Evolutionary conservation across 2,888 invertebrate species (phyloP).

Genomic region (Metopia argyrocephala): DNA sequence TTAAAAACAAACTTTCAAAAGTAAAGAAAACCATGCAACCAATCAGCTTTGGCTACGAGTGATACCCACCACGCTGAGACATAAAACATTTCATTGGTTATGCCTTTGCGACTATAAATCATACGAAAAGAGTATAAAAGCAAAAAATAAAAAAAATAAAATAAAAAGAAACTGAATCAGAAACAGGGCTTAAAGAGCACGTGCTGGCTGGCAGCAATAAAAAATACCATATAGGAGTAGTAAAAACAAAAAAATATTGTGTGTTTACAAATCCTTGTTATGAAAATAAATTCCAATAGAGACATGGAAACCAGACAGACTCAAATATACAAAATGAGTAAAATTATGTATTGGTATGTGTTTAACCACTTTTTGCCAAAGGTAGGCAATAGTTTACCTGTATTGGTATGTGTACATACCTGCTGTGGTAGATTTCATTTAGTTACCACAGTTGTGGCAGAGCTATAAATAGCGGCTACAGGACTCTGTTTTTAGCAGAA

Average conservation of each 20-base stretch:
- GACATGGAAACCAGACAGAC: slow-evolving; percentile 42
- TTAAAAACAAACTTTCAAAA: slow-evolving; percentile 11
- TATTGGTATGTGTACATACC: slow-evolving; percentile 61
- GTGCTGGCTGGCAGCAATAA: slow-evolving; percentile 70
- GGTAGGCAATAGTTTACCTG: slow-evolving; percentile 66
- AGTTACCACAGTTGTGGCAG: slow-evolving; percentile 55
- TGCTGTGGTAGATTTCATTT: slow-evolving; percentile 68
- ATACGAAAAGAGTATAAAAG: slow-evolving; percentile 38
- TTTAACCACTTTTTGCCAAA: slow-evolving; percentile 21
- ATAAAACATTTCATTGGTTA: slow-evolving; percentile 71
- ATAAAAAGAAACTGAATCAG: slow-evolving; percentile 26
- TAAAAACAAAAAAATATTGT: slow-evolving; percentile 18
- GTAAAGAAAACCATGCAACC: slow-evolving; percentile 41
- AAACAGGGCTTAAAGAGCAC: slow-evolving; percentile 71
- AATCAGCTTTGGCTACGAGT: slow-evolving; percentile 65
- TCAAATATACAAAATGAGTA: slow-evolving; percentile 10
- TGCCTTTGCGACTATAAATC: neutral
- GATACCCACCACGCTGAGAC: slow-evolving; percentile 71
- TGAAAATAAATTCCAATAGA: slow-evolving; percentile 6
- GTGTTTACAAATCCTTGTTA: slow-evolving; percentile 13
- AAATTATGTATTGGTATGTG: neutral
- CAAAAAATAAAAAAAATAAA: slow-evolving; percentile 35
- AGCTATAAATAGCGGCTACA: slow-evolving; percentile 73
- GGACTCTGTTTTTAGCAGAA: slow-evolving; percentile 69
- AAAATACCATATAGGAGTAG: no score